These are phyloP conservation scores for Leptobrachium ailaonicum DNA, from an alignment of 2,113 vertebrate genomes.

Conservation along the genomic window DNA sequence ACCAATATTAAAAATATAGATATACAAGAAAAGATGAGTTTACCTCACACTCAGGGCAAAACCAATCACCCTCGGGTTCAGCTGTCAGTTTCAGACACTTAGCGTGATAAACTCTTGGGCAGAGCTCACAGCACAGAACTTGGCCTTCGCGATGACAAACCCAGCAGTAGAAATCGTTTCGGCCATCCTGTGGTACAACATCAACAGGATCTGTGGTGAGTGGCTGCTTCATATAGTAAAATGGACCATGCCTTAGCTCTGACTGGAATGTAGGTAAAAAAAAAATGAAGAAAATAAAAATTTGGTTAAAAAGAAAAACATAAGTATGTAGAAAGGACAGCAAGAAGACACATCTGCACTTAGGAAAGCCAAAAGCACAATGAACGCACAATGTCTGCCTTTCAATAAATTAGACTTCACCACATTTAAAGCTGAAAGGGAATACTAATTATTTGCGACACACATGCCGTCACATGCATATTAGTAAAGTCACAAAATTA, in stretches of 20 bases:
- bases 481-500: too few species aligned
- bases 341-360: conserved; percentile 52
- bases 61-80: conserved; percentile 99
- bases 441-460: too few species aligned
- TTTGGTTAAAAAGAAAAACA: conserved; percentile 64
- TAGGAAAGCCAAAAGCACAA: conserved; percentile 54
- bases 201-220: conserved; percentile 99
- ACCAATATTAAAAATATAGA: too few species aligned
- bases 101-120: conserved; percentile 99
- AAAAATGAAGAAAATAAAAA: conserved; percentile 95
- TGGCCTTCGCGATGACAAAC: conserved; percentile 99
- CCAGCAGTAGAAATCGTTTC: conserved; percentile 99
- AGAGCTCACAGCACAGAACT: conserved; percentile 99
- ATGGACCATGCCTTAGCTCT: conserved; percentile 99
- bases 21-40: conserved; percentile 49
- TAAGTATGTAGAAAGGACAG: background rate
- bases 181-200: conserved; percentile 99
- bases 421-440: too few species aligned
- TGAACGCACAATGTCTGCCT: background rate
- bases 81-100: conserved; percentile 99
- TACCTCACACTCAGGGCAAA: conserved; percentile 99
- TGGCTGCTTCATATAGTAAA: conserved; percentile 99
- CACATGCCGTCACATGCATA: too few species aligned
- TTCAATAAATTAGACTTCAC: background rate
- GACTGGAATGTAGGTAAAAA: conserved; percentile 99